Conservation (phyloP, 2,888 invertebrate genomes). For the Meta bourneti region DNA sequence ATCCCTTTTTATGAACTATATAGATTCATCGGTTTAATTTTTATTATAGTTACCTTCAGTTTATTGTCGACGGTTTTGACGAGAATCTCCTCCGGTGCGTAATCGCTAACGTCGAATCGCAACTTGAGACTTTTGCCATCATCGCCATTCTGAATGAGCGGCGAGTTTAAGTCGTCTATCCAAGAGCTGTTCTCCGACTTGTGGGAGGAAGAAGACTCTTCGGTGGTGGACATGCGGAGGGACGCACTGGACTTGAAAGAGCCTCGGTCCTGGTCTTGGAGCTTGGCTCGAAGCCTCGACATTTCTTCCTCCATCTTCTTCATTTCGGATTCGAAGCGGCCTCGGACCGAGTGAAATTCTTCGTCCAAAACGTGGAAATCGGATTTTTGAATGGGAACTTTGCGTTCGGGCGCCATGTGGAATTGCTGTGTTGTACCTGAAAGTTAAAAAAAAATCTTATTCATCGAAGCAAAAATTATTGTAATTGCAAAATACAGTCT, state of each 20-base stretch:
- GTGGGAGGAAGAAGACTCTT: constrained; percentile 83
- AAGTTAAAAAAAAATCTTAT: not conserved
- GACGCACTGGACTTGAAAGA: constrained; percentile 70
- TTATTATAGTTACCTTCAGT: constrained; percentile 82
- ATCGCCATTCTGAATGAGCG: constrained; percentile 95
- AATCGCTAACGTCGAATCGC: constrained; percentile 98
- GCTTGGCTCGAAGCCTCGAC: constrained; percentile 94
- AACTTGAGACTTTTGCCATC: constrained; percentile 96
- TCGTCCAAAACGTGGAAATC: constrained; percentile 97
- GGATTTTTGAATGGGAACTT: constrained; percentile 91
- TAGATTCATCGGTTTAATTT: too few relatives aligned
- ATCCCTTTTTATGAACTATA: too few relatives aligned
- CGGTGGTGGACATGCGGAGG: constrained; percentile 64
- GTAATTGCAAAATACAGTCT: not conserved
- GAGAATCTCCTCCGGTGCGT: constrained; percentile 96
- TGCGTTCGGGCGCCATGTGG: constrained; percentile 78
- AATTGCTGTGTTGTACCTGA: not conserved
- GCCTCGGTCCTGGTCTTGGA: constrained; percentile 92
- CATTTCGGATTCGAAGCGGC: constrained; percentile 98
- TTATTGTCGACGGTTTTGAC: constrained; percentile 99
- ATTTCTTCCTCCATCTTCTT: constrained; percentile 99
- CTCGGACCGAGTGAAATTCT: constrained; percentile 97
- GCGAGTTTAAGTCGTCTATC: constrained; percentile 93
- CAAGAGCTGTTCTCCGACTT: constrained; percentile 83
- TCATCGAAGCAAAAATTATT: not conserved